phyloP scores from a whole-genome alignment of 1,140 invertebrate species.

The Rhopalosiphum maidis region DNA sequence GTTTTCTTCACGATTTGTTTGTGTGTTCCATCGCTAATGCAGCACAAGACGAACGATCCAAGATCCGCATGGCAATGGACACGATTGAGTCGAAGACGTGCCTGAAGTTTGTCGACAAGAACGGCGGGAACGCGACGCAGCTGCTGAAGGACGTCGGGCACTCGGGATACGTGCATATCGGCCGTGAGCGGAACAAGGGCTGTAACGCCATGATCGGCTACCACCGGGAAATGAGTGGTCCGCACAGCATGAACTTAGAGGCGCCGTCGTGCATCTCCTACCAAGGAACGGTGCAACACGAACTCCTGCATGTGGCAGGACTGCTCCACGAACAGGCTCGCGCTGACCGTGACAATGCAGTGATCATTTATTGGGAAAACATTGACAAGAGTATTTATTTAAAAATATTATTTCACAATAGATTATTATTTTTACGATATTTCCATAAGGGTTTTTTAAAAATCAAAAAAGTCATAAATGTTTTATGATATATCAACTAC shows the following conservation, averaged over 20 bases:
- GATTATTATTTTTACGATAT: not conserved
- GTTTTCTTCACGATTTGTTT: not conserved
- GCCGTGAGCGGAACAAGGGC: not conserved
- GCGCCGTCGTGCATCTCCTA: not conserved
- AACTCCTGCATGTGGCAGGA: not conserved
- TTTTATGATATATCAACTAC: not conserved
- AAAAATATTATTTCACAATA: not conserved
- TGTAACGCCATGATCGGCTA: not conserved
- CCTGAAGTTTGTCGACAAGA: not conserved
- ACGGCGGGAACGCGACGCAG: not conserved
- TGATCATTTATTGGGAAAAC: not conserved
- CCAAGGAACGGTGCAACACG: not conserved
- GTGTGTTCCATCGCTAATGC: too few species aligned
- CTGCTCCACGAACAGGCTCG: not conserved
- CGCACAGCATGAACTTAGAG: not conserved
- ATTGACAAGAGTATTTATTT: not conserved
- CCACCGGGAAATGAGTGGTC: not conserved
- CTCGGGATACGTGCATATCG: not conserved
- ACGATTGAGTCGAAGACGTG: not conserved
- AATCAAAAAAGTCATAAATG: too few species aligned
- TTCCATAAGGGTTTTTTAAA: too few species aligned
- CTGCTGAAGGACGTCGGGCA: not conserved
- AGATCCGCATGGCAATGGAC: not conserved
- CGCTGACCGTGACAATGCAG: not conserved
- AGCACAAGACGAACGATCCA: not conserved